A percentile compares a stretch with the other conserved stretches of the same genome.
Conservation (phyloP, 2,797 vertebrate species). For the Brachyrhaphis roseni region DNA sequence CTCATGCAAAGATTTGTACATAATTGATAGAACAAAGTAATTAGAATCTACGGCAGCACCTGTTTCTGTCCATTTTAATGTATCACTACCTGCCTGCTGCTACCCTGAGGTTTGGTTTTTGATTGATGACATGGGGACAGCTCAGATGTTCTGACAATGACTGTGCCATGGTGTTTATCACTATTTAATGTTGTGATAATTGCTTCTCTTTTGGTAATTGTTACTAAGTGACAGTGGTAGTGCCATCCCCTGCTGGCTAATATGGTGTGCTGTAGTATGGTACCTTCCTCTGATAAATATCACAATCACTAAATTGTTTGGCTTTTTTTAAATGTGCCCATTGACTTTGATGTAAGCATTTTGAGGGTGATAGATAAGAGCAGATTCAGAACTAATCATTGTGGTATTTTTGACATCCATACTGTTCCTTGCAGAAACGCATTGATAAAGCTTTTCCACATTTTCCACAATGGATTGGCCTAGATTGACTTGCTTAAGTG, state of each 20-base stretch:
- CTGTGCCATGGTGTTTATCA: slow-evolving; percentile 75
- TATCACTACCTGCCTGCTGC: slow-evolving; percentile 72
- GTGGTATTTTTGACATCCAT: neutral
- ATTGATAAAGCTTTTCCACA: neutral
- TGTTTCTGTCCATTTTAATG: slow-evolving; percentile 79
- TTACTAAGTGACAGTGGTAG: slow-evolving; percentile 59
- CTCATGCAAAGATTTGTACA: slow-evolving; percentile 71
- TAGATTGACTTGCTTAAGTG: neutral
- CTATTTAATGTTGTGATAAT: slow-evolving; percentile 80
- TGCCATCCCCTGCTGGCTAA: slow-evolving; percentile 59
- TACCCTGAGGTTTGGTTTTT: slow-evolving; percentile 63
- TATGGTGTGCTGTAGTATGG: slow-evolving; percentile 31
- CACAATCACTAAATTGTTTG: neutral
- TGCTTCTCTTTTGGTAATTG: slow-evolving; percentile 73
- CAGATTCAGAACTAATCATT: neutral
- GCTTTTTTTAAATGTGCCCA: neutral
- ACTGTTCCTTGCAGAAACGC: neutral
- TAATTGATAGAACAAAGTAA: slow-evolving; percentile 85
- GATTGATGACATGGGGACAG: slow-evolving; percentile 74
- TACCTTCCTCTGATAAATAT: slow-evolving; percentile 42
- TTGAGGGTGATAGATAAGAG: neutral
- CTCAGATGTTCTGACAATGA: slow-evolving; percentile 76
- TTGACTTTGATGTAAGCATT: too few relatives aligned
- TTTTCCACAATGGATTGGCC: neutral
- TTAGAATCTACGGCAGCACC: slow-evolving; percentile 80